Conservation (phyloP, 2,888 invertebrate species). For the Suillia variegata region DNA sequence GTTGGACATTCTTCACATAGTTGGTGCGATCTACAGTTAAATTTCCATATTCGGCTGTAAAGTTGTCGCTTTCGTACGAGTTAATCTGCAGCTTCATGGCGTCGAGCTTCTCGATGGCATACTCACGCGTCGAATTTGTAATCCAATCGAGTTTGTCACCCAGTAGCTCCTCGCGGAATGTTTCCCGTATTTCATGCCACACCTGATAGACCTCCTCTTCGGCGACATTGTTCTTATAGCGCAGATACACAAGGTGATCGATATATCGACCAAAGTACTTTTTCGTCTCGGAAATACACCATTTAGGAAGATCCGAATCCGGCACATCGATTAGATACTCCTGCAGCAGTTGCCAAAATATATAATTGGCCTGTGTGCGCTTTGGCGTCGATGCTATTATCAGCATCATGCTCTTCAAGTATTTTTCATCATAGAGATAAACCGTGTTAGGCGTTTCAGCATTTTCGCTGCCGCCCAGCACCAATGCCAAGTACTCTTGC, state of each 20-base stretch:
- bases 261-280: constrained; percentile 45
- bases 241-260: constrained; percentile 44
- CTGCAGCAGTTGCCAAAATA: constrained; percentile 45
- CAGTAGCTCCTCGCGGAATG: constrained; percentile 39
- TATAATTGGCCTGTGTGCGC: constrained; percentile 40
- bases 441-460: constrained; percentile 38
- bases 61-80: constrained; percentile 45
- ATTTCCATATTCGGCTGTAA: constrained; percentile 34
- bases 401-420: constrained; percentile 33
- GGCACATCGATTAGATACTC: constrained; percentile 37
- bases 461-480: constrained; percentile 39
- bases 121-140: constrained; percentile 37
- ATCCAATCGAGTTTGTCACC: constrained; percentile 51
- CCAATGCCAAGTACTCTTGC: constrained; percentile 38
- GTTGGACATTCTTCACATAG: constrained; percentile 46
- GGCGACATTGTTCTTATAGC: constrained; percentile 35
- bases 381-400: constrained; percentile 32
- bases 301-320: constrained; percentile 23
- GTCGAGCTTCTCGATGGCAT: constrained; percentile 45
- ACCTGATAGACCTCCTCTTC: constrained; percentile 43
- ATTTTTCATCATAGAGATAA: constrained; percentile 42
- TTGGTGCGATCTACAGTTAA: constrained; percentile 35
- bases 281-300: constrained; percentile 43
- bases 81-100: constrained; percentile 46
- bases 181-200: constrained; percentile 45